Percentiles rank a stretch among this genome's conserved stretches.
These are phyloP conservation scores for Campylomormyrus tamandua DNA, from an alignment of 2,113 vertebrate genomes.

Conservation along the genomic window DNA sequence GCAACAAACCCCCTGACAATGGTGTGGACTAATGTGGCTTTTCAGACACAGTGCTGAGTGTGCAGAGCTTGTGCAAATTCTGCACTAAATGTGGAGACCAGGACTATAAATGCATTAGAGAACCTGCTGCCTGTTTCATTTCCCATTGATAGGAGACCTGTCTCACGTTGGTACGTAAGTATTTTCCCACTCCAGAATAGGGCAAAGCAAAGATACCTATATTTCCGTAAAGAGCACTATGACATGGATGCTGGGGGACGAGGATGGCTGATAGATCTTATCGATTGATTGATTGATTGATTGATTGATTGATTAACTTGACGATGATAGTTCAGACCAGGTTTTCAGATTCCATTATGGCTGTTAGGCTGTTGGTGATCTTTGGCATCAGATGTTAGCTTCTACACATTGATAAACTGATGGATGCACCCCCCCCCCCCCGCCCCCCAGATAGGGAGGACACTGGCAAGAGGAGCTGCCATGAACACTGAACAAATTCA, in stretches of 20 bases:
- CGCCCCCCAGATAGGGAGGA: conserved; percentile 26
- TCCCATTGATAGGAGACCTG: conserved; percentile 63
- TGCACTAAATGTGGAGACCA: conserved; percentile 40
- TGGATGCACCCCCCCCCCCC: not conserved
- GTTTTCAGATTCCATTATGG: not conserved
- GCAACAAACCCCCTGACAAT: conserved; percentile 52
- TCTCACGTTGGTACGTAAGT: conserved; percentile 67
- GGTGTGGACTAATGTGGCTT: conserved; percentile 56
- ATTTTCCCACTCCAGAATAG: conserved; percentile 38
- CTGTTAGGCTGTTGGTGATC: not conserved
- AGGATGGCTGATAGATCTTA: not conserved
- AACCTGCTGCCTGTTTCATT: conserved; percentile 32
- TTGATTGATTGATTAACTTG: not conserved
- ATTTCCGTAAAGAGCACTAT: conserved; percentile 18
- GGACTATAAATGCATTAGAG: conserved; percentile 60
- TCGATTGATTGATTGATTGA: not conserved
- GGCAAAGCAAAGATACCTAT: not conserved
- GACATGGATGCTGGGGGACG: not conserved
- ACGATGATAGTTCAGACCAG: not conserved
- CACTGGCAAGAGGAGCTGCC: conserved; percentile 35
- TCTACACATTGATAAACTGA: not conserved
- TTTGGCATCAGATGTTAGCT: not conserved
- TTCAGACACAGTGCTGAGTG: conserved; percentile 65
- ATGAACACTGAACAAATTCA: conserved; percentile 69
- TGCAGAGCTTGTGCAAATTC: conserved; percentile 56